Evolutionary conservation across 2,797 vertebrate species (phyloP).

Genomic region (Coccyzus lansbergi): DNA sequence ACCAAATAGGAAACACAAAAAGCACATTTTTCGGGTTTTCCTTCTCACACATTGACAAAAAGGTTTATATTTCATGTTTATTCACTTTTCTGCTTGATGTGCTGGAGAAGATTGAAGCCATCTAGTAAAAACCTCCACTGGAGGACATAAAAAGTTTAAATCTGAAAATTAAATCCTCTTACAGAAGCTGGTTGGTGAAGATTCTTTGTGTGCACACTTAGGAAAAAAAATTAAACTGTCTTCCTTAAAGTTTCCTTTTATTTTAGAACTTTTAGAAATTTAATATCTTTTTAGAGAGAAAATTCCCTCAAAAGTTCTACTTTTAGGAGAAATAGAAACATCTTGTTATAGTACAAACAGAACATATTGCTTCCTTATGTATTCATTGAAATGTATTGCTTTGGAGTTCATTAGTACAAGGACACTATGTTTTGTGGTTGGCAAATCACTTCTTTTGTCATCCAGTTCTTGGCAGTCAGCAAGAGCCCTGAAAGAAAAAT

Average conservation of each 20-base stretch:
- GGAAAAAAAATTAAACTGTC: background rate
- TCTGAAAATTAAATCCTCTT: background rate
- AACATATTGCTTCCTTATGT: constrained; percentile 4
- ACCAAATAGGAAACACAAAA: background rate
- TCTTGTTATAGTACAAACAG: constrained; percentile 63
- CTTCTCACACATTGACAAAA: background rate
- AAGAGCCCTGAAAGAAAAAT: background rate
- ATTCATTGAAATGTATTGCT: background rate
- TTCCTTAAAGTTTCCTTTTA: background rate
- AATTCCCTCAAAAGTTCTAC: background rate
- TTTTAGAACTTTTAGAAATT: background rate
- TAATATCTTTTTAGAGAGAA: background rate
- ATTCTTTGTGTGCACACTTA: background rate
- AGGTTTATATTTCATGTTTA: background rate
- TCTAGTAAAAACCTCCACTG: background rate
- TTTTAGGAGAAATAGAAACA: constrained; percentile 62
- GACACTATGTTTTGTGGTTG: background rate
- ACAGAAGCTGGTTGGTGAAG: background rate
- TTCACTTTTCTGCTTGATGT: background rate
- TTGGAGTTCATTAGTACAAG: background rate
- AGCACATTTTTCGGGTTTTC: background rate
- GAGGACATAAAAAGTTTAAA: background rate
- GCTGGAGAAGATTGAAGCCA: background rate
- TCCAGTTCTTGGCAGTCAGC: background rate
- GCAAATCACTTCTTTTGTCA: background rate